Conservation (phyloP, 2,888 invertebrate genomes). For the Eudasyphora cyanicolor region DNA sequence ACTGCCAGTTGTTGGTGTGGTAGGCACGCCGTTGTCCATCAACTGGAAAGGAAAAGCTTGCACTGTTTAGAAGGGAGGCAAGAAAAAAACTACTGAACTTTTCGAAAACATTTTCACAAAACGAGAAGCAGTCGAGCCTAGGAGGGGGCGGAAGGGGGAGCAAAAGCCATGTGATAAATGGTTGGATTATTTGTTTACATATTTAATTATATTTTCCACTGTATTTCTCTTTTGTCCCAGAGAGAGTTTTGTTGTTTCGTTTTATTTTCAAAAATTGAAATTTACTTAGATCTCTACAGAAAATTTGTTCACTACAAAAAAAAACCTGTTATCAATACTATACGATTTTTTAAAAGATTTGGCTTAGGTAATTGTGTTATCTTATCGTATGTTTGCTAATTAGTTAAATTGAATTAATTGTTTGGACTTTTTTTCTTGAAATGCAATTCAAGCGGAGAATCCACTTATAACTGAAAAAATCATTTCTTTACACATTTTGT, state of each 20-base stretch:
- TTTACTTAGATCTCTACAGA: not conserved
- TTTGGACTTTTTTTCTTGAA: not conserved
- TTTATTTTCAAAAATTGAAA: not conserved
- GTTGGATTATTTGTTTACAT: not conserved
- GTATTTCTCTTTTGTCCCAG: not conserved
- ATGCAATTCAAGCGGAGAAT: too few relatives aligned
- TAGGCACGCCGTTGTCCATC: not conserved
- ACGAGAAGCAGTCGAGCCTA: not conserved
- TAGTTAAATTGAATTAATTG: not conserved
- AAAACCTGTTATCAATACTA: constrained; percentile 10
- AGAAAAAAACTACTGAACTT: constrained; percentile 1
- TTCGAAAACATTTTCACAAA: not conserved
- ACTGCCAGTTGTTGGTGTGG: not conserved
- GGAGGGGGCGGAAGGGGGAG: not conserved
- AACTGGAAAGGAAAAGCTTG: constrained; percentile 14
- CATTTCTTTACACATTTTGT: too few relatives aligned
- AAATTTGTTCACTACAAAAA: constrained; percentile 1
- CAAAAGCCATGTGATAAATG: not conserved
- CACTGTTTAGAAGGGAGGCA: not conserved
- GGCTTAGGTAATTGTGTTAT: not conserved
- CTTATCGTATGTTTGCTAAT: not conserved
- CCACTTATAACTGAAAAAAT: too few relatives aligned
- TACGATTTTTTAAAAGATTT: not conserved
- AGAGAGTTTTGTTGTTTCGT: not conserved
- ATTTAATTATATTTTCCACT: not conserved